Evolutionary conservation across 2,113 vertebrate genomes (phyloP), one percentile per base, ranked within the genome.

Genomic region (Gorilla gorilla): DNA sequence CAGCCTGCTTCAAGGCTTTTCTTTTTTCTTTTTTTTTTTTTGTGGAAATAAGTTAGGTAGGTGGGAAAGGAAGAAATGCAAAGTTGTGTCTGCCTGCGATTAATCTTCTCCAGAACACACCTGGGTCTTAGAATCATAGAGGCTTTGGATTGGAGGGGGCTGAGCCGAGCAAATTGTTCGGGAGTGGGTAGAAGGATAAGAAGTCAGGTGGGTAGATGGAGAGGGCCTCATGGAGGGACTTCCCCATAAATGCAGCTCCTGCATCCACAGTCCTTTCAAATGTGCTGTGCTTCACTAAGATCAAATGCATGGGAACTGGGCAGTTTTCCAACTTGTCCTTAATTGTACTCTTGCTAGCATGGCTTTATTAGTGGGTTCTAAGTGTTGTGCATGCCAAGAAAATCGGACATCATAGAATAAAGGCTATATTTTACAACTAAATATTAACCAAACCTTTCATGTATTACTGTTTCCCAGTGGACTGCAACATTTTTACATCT

Each of bases 391-490:
- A 80, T 40, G 94, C 78, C 96, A 93, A 96, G 92, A 83, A 93
- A 90, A 90, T 93, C 79, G 93, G 95, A 90, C 55, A 70, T 92
- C 90, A 48, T 92, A 89, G 96, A 96, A 83, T 40, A 30, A 90
- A 89, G 40, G 68, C 66, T 57, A 50, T 80, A 78, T 93, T 91
- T 94, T 76, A 89, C 93, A 94, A 85, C 64, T 57, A 95, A 97
- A 79, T 72, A 96, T 90, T 90, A 93, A 68, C 57, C 57, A 64
- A 64, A 50, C 30, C 66, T 94, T 94, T 93, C 81, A 84, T 13
- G 50, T 50, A 3, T 72, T n/a, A 18, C 43, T 35, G 23, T 87
- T 90, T 68, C 68, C 86, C 88, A 38, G n/a, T 13, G 40, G 38
- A 87, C 40, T 55, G 79, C 61, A 75, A 55, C 18, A 4, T 76